Evolutionary conservation across 2,797 vertebrate genomes (phyloP).

Genomic region (Cynopterus sphinx): DNA sequence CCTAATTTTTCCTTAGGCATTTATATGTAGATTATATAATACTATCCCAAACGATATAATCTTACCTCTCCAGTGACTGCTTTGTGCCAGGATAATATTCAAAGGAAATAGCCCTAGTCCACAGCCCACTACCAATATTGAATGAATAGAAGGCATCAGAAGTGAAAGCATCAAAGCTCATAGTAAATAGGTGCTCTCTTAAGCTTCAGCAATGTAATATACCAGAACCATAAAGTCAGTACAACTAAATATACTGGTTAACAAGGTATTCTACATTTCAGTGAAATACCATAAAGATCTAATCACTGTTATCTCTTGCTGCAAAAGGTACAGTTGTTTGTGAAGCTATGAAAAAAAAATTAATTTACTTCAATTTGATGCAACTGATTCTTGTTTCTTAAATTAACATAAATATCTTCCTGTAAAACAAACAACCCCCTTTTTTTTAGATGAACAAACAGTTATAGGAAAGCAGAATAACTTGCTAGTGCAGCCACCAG

Average conservation of each 20-base stretch:
- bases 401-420: slow-evolving; percentile 29
- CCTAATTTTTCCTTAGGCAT: background rate
- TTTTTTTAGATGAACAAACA: slow-evolving; percentile 25
- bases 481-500: background rate
- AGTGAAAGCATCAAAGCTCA: background rate
- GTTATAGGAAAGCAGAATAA: background rate
- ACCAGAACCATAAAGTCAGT: background rate
- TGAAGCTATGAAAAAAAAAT: background rate
- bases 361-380: background rate
- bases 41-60: background rate
- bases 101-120: background rate
- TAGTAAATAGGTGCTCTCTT: background rate
- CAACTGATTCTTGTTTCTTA: slow-evolving; percentile 28
- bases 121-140: background rate
- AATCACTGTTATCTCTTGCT: slow-evolving; percentile 8
- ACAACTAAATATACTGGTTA: background rate
- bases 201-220: background rate
- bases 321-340: background rate
- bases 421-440: slow-evolving; percentile 26
- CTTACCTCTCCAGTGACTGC: background rate
- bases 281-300: background rate
- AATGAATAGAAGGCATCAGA: background rate
- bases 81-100: background rate
- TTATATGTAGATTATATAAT: background rate
- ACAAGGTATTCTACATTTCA: slow-evolving; percentile 8